Conservation (phyloP, 2,888 invertebrate genomes). For the Eudemis profundana region DNA sequence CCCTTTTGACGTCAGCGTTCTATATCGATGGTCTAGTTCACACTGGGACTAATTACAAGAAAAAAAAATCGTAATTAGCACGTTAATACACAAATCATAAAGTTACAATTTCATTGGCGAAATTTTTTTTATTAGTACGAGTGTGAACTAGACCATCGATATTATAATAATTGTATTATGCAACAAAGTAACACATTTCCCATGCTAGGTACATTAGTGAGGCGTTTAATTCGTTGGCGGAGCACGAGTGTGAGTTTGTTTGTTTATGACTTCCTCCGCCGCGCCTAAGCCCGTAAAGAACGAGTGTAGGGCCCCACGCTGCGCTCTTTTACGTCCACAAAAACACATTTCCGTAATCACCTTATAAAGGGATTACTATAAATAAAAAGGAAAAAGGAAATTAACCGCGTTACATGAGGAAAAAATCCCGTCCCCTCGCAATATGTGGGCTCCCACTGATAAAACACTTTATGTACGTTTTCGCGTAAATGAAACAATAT, state of each 20-base stretch:
- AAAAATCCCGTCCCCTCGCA: constrained; percentile 81
- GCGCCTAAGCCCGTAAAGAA: constrained; percentile 64
- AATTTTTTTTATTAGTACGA: too few species aligned
- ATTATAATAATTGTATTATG: not conserved
- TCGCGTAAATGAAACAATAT: constrained; percentile 81
- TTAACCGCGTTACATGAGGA: constrained; percentile 83
- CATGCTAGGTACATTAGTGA: constrained; percentile 20
- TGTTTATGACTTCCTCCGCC: constrained; percentile 55
- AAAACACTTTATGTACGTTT: constrained; percentile 80
- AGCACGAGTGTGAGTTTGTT: constrained; percentile 46
- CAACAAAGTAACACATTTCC: not conserved
- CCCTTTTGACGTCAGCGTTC: too few species aligned
- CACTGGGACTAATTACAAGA: too few species aligned
- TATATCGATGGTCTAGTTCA: too few species aligned
- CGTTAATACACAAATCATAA: too few species aligned
- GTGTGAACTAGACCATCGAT: too few species aligned
- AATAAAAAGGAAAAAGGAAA: constrained; percentile 86
- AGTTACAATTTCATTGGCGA: too few species aligned
- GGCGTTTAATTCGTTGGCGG: constrained; percentile 27
- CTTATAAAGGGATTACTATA: constrained; percentile 86
- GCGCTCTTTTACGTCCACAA: constrained; percentile 84
- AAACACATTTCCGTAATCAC: constrained; percentile 86
- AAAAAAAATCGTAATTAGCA: too few species aligned
- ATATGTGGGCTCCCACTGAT: constrained; percentile 84
- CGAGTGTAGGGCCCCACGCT: constrained; percentile 71